phyloP scores from a whole-genome alignment of 2,888 invertebrate species.

The Cephus runcator region DNA sequence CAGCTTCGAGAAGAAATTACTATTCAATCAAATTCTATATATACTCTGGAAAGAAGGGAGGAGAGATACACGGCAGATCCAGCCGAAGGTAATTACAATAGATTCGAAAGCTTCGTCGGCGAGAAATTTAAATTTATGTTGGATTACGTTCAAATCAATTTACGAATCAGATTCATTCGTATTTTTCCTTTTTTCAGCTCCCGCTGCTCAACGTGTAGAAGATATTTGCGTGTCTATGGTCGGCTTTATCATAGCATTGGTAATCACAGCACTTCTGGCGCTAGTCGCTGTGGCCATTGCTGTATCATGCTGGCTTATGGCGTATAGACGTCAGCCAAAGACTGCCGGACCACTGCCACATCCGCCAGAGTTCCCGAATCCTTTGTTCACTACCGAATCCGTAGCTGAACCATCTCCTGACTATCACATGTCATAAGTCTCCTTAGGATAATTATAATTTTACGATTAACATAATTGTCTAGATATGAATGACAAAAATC shows the following conservation, averaged over 20 bases:
- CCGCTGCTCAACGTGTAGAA: constrained; percentile 72
- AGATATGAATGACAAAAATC: constrained; percentile 28
- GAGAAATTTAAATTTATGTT: background rate
- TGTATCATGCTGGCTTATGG: constrained; percentile 95
- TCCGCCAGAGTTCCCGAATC: constrained; percentile 95
- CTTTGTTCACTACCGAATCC: constrained; percentile 87
- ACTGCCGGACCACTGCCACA: constrained; percentile 91
- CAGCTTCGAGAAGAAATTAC: constrained; percentile 92
- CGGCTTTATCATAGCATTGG: constrained; percentile 90
- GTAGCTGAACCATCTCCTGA: constrained; percentile 86
- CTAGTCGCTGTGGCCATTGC: constrained; percentile 94
- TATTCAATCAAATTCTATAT: constrained; percentile 90
- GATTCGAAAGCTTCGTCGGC: background rate
- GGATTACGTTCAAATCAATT: background rate
- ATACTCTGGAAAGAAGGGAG: constrained; percentile 88
- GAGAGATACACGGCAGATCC: constrained; percentile 80
- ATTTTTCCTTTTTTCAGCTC: constrained; percentile 62
- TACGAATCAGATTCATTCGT: background rate
- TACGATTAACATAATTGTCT: constrained; percentile 41
- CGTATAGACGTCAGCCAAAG: constrained; percentile 88
- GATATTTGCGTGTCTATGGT: constrained; percentile 95
- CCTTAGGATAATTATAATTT: constrained; percentile 35
- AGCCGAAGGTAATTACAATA: constrained; percentile 73
- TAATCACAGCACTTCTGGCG: constrained; percentile 90
- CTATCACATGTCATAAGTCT: constrained; percentile 68